These are phyloP conservation scores for Sebastes vulpes DNA, from an alignment of 2,797 vertebrate genomes.

Conservation along the genomic window DNA sequence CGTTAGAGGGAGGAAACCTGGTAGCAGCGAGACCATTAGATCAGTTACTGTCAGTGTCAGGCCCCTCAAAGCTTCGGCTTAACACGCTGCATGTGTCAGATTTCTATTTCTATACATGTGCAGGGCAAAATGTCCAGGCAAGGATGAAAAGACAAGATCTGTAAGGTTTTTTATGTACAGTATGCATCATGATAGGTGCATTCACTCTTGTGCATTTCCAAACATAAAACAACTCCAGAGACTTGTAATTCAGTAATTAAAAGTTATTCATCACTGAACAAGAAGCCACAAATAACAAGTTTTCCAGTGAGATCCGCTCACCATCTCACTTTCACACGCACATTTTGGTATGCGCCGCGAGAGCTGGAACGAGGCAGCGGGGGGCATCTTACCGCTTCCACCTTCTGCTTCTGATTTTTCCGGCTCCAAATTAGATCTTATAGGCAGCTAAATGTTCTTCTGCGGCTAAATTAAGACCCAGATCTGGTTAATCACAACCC, in stretches of 20 bases:
- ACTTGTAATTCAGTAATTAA: constrained; percentile 1
- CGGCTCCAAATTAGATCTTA: constrained; percentile 37
- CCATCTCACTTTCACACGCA: constrained; percentile 1
- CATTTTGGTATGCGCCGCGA: constrained; percentile 6
- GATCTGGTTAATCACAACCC: constrained; percentile 27
- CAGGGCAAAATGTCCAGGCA: neutral
- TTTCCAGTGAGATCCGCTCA: neutral
- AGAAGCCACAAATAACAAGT: constrained; percentile 5
- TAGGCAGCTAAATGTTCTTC: constrained; percentile 19
- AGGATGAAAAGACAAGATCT: neutral
- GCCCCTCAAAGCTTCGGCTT: constrained; percentile 14
- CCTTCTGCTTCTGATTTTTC: constrained; percentile 25
- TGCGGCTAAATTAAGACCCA: constrained; percentile 36
- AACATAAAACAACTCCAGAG: neutral
- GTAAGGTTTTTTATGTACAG: neutral
- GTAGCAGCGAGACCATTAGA: constrained; percentile 19
- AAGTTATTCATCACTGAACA: constrained; percentile 5
- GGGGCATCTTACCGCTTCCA: constrained; percentile 37
- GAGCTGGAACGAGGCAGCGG: constrained; percentile 9
- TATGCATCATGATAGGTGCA: neutral
- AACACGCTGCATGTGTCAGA: neutral
- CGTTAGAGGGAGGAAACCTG: constrained; percentile 10
- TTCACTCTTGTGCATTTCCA: neutral
- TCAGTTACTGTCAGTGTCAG: constrained; percentile 36
- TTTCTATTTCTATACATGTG: constrained; percentile 13